These are phyloP conservation scores for Eupithecia vulgata DNA, from an alignment of 2,888 invertebrate species.

Conservation along the genomic window DNA sequence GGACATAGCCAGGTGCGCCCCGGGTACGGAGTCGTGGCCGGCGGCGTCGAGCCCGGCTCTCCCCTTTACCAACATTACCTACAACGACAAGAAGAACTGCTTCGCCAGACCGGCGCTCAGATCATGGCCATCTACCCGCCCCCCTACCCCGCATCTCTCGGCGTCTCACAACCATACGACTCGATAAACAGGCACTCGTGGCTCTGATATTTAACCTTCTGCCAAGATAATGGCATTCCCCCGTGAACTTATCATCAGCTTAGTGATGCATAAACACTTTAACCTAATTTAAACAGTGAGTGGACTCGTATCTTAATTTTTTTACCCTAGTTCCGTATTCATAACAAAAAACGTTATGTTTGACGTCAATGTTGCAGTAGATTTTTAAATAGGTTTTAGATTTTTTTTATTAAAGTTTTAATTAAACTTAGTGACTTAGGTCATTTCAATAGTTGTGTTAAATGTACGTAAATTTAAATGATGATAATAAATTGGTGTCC, in stretches of 20 bases:
- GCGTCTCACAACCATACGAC: conserved; percentile 89
- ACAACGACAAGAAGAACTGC: conserved; percentile 85
- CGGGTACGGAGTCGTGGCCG: conserved; percentile 85
- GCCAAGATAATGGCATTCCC: conserved; percentile 38
- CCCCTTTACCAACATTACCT: conserved; percentile 90
- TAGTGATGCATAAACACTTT: background rate
- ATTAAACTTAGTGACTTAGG: background rate
- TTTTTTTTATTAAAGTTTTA: background rate
- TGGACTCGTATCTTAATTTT: background rate
- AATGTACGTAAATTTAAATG: background rate
- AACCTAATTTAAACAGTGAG: background rate
- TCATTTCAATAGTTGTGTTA: background rate
- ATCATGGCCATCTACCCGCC: conserved; percentile 87
- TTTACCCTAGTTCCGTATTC: background rate
- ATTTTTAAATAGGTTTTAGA: background rate
- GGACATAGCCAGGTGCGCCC: conserved; percentile 84
- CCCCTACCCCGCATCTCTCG: conserved; percentile 85
- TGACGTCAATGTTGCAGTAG: background rate
- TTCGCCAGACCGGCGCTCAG: conserved; percentile 84
- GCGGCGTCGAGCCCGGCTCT: conserved; percentile 85
- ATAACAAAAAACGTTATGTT: background rate
- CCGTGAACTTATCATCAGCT: conserved; percentile 15
- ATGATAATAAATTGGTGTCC: background rate
- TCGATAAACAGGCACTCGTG: conserved; percentile 87
- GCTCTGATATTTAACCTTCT: conserved; percentile 76